Percentiles rank a stretch among this genome's conserved stretches.
Evolutionary conservation across 2,888 invertebrate genomes (phyloP).

Genomic region (Asteroscopus sphinx): DNA sequence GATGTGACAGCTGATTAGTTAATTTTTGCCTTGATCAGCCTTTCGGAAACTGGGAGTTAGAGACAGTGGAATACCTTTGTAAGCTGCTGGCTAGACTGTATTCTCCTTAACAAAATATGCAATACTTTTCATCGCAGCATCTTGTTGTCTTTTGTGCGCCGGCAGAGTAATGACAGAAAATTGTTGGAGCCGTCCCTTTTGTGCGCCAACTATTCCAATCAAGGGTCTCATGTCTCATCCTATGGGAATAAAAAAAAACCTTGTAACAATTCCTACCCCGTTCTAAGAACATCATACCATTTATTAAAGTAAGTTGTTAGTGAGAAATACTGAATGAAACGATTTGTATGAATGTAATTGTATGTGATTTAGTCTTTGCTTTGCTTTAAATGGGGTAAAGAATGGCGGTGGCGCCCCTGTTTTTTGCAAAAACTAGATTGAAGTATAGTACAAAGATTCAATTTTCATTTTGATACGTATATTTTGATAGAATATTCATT

Average conservation of each 20-base stretch:
- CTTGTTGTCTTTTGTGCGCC: conserved; percentile 74
- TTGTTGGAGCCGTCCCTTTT: conserved; percentile 73
- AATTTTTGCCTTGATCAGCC: too few relatives aligned
- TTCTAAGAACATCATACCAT: conserved; percentile 37
- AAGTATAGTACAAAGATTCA: too few relatives aligned
- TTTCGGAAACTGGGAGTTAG: too few relatives aligned
- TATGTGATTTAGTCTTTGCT: conserved; percentile 19
- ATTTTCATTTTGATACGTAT: too few relatives aligned
- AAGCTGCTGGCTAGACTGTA: too few relatives aligned
- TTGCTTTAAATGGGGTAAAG: conserved; percentile 6
- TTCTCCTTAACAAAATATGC: conserved; percentile 72
- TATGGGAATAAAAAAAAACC: conserved; percentile 67
- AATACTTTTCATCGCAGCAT: conserved; percentile 64
- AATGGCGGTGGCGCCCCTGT: conserved; percentile 7
- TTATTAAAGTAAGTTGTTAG: conserved; percentile 47
- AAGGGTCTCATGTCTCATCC: conserved; percentile 53
- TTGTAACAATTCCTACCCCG: conserved; percentile 18
- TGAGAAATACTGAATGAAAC: conserved; percentile 40
- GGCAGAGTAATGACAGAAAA: conserved; percentile 80
- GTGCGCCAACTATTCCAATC: conserved; percentile 79
- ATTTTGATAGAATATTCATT: too few relatives aligned
- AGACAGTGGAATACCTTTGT: too few relatives aligned
- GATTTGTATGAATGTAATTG: conserved; percentile 27
- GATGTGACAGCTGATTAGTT: too few relatives aligned
- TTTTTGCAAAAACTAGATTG: background rate